Evolutionary conservation across 2,888 invertebrate species (phyloP).

Genomic region (Harmothoe impar): DNA sequence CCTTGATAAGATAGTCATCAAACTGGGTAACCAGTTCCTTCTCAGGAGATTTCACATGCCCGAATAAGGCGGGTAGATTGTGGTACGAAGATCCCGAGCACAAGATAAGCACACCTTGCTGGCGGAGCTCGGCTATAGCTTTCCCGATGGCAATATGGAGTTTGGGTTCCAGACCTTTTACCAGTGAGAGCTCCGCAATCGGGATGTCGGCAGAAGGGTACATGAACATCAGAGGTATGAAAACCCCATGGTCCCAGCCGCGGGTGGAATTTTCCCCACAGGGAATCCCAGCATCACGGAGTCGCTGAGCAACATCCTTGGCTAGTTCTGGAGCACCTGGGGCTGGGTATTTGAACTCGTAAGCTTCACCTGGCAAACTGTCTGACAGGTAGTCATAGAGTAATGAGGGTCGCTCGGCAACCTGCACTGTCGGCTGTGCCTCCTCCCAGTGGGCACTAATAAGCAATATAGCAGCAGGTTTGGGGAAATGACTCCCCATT

Average conservation of each 20-base stretch:
- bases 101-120: conserved; percentile 73
- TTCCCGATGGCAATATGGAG: conserved; percentile 74
- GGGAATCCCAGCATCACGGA: conserved; percentile 72
- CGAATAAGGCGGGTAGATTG: conserved; percentile 38
- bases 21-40: background rate
- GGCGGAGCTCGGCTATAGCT: conserved; percentile 71
- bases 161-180: conserved; percentile 70
- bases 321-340: conserved; percentile 71
- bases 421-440: conserved; percentile 70
- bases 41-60: background rate
- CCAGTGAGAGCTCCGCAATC: conserved; percentile 71
- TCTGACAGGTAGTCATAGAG: conserved; percentile 73
- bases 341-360: conserved; percentile 73
- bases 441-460: conserved; percentile 78
- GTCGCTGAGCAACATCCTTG: conserved; percentile 68
- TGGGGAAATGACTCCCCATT: conserved; percentile 70
- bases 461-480: conserved; percentile 74
- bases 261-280: conserved; percentile 71
- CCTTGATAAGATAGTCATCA: background rate
- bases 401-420: conserved; percentile 69
- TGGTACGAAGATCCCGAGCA: conserved; percentile 76
- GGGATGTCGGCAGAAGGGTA: conserved; percentile 75
- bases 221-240: conserved; percentile 74
- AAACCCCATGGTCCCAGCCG: conserved; percentile 77
- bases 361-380: conserved; percentile 75